Conservation (phyloP, 2,113 vertebrate genomes). For the Carettochelys insculpta region DNA sequence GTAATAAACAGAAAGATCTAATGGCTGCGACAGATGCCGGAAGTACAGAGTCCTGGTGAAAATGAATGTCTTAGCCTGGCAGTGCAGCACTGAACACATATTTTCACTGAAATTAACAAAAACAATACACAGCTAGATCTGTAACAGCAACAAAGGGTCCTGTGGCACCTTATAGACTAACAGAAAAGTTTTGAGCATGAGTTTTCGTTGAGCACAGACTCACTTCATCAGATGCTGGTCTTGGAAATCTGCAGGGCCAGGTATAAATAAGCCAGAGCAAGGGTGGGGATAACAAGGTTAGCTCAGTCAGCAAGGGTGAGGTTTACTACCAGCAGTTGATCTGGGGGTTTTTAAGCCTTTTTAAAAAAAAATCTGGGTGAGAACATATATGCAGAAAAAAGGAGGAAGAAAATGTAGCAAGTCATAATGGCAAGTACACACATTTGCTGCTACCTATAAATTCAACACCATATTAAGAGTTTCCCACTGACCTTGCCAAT, state of each 20-base stretch:
- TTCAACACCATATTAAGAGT: conserved; percentile 14
- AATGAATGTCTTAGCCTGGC: not conserved
- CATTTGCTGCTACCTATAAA: not conserved
- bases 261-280: no score
- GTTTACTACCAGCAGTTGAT: no score
- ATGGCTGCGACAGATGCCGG: not conserved
- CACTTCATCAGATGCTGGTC: no score
- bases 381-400: not conserved
- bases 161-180: no score
- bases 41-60: not conserved
- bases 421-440: not conserved
- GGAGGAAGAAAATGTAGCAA: not conserved
- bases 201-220: no score
- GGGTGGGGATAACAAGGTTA: no score
- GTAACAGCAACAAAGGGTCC: no score
- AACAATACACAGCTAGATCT: not conserved
- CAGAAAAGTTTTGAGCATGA: no score
- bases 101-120: not conserved
- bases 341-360: no score
- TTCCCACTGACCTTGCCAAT: not conserved
- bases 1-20: not conserved
- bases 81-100: not conserved
- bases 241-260: no score
- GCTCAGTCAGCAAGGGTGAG: no score
- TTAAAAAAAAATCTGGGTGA: not conserved